Conservation (phyloP, 2,888 invertebrate genomes). For the Pterobdella sp. region DNA sequence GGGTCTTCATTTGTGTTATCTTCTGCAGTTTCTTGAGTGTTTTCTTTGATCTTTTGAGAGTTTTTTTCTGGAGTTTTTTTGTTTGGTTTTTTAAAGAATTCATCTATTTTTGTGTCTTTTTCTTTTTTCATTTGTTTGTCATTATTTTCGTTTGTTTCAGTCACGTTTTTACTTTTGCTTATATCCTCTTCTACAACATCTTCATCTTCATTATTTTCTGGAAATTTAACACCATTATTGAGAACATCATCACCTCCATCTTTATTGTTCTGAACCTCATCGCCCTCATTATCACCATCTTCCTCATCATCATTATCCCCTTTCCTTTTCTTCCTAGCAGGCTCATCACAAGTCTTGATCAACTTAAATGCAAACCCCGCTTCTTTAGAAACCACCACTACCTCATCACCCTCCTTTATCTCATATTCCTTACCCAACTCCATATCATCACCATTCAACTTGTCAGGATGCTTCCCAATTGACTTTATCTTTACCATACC, state of each 20-base stretch:
- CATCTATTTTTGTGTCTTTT: too few relatives aligned
- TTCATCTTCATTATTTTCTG: too few relatives aligned
- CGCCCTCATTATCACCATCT: background rate
- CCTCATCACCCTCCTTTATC: constrained; percentile 8
- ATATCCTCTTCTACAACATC: too few relatives aligned
- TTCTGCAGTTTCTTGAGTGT: background rate
- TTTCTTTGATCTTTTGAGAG: background rate
- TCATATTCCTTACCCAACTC: background rate
- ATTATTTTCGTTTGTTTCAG: too few relatives aligned
- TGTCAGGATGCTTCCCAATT: background rate
- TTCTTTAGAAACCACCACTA: background rate
- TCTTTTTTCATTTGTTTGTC: too few relatives aligned
- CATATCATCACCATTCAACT: constrained; percentile 1
- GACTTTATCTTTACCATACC: background rate
- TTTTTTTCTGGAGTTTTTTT: background rate
- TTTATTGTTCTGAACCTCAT: background rate
- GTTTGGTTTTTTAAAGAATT: too few relatives aligned
- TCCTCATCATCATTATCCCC: background rate
- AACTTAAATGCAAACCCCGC: background rate
- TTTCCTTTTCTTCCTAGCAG: background rate
- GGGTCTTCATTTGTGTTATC: background rate
- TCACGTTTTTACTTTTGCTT: too few relatives aligned
- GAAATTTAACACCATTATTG: too few relatives aligned
- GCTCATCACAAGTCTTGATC: background rate
- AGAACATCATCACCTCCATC: too few relatives aligned